Conservation (phyloP, 2,113 vertebrate species). For the Carassius gibelio region DNA sequence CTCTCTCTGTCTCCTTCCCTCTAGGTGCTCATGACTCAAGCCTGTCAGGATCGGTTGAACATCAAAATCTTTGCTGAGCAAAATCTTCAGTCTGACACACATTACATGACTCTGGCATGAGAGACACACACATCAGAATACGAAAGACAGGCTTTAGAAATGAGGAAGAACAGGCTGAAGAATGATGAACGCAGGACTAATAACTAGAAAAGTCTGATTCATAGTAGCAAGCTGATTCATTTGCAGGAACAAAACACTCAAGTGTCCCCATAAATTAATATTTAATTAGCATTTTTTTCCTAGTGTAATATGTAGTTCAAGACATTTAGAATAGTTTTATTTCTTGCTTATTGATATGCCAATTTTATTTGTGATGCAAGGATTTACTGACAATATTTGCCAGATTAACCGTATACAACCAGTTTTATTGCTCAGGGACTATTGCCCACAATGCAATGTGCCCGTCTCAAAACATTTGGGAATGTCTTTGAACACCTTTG, state of each 20-base stretch:
- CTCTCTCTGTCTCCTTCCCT: conserved; percentile 29
- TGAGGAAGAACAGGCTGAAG: not conserved
- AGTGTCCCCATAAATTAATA: not conserved
- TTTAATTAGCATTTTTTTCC: too few species aligned
- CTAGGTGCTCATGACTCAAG: conserved; percentile 37
- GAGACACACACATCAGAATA: not conserved
- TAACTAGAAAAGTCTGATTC: not conserved
- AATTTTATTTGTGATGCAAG: not conserved
- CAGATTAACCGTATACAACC: not conserved
- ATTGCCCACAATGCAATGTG: not conserved
- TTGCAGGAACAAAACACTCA: not conserved
- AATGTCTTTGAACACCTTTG: not conserved
- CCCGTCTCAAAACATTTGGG: not conserved
- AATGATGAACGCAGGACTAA: not conserved
- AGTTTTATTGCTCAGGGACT: not conserved
- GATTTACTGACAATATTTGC: not conserved
- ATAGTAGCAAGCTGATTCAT: not conserved
- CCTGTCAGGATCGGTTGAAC: conserved; percentile 5
- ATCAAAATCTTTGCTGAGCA: conserved; percentile 20
- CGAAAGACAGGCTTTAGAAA: not conserved
- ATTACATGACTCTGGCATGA: not conserved
- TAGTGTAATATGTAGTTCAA: too few species aligned
- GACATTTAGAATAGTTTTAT: too few species aligned
- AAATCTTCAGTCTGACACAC: conserved; percentile 1
- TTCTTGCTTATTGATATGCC: too few species aligned